Evolutionary conservation across 2,888 invertebrate genomes (phyloP), one percentile per base, ranked within the genome.

Genomic region (Drosophila subsilvestris): DNA sequence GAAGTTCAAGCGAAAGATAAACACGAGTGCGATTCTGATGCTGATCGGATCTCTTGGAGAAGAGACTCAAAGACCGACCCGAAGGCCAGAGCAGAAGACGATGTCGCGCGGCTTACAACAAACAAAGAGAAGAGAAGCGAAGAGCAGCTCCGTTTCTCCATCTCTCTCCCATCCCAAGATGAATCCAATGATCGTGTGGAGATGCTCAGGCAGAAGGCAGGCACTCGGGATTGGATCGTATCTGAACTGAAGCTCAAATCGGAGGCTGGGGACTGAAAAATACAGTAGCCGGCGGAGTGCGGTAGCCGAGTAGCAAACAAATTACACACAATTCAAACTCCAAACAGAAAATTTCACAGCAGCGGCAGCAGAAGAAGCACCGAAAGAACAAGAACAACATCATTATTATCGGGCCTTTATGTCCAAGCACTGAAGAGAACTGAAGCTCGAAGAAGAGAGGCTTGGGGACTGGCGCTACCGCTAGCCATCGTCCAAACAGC

Each of bases 261-360:
- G 43, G 49, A 60, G 75, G 51, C 47, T 48, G 74, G 55, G 59
- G 48, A 37, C 37, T 37, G 37, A 32, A 48, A 79, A 89, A 89
- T 86, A 87, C 87, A 88, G 89, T 86, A 89, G 86, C 89, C 63
- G 61, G 57, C 37, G 37, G 37, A 37, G 37, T n/a, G 74, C 86
- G 78, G 86, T 88, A 84, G 88, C 89, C 85, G 37, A 37, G 37
- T n/a, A 80, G 73, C 86, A 86, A 84, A 88, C 80, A 89, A 88
- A 88, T 85, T 88, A 85, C 84, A 85, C 87, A 88, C 84, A 88
- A 84, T 84, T 88, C 81, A 84, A 84, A 84, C 83, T 85, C 87
- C 89, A 88, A 85, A 82, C 87, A 88, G 79, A 74, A 78, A 68
- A 86, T 88, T 88, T 86, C 70, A 83, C 88, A 83, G 88, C 86